These are phyloP conservation scores for Plutella xylostella DNA, from an alignment of 2,888 invertebrate species.

Conservation along the genomic window DNA sequence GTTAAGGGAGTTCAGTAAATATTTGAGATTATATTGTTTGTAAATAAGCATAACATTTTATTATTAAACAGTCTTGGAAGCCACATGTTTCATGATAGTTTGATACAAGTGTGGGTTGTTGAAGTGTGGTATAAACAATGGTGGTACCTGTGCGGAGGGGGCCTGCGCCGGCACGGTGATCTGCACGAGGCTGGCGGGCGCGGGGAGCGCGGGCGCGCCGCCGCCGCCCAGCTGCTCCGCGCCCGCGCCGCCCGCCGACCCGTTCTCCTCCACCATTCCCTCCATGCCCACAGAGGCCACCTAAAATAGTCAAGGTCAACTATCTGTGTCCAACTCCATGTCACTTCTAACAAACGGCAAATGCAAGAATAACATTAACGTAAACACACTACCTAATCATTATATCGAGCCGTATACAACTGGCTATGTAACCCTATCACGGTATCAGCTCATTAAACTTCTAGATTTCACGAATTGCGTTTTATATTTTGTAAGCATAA, in stretches of 20 bases:
- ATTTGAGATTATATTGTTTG: too few species aligned
- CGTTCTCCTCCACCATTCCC: slow-evolving; percentile 94
- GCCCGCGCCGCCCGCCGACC: slow-evolving; percentile 59
- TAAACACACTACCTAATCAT: too few species aligned
- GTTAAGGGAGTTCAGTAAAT: too few species aligned
- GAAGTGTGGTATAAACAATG: slow-evolving; percentile 14
- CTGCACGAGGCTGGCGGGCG: slow-evolving; percentile 86
- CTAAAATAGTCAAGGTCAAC: slow-evolving; percentile 73
- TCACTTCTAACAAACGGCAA: slow-evolving; percentile 17
- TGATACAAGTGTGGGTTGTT: too few species aligned
- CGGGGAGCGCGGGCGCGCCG: slow-evolving; percentile 48
- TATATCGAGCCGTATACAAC: slow-evolving; percentile 19
- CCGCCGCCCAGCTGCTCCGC: slow-evolving; percentile 44
- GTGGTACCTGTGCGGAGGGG: slow-evolving; percentile 75
- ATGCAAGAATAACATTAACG: neutral
- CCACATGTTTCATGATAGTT: too few species aligned
- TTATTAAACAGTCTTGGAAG: too few species aligned
- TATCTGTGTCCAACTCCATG: slow-evolving; percentile 39
- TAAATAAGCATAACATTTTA: too few species aligned
- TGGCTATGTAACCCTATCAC: slow-evolving; percentile 50
- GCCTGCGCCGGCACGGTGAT: slow-evolving; percentile 78
- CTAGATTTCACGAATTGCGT: slow-evolving; percentile 60
- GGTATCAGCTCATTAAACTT: slow-evolving; percentile 54
- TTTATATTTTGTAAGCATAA: slow-evolving; percentile 28
- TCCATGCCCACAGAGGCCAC: slow-evolving; percentile 81